A percentile compares a stretch with the other conserved stretches of the same genome.
phyloP scores from a whole-genome alignment of 2,888 invertebrate species.

The Atherix ibis region DNA sequence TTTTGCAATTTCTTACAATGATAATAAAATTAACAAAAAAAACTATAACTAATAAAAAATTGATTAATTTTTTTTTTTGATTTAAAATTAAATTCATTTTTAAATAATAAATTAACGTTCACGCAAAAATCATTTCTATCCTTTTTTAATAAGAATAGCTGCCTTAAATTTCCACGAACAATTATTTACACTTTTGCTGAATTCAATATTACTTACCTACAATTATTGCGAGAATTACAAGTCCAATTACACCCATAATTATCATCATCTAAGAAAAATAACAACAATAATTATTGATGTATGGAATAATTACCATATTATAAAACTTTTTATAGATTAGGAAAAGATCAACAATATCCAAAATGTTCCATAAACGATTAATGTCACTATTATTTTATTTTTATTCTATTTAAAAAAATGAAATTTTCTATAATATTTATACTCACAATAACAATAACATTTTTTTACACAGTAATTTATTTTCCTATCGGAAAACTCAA shows the following conservation, averaged over 20 bases:
- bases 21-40: slow-evolving; percentile 1
- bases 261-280: slow-evolving; percentile 63
- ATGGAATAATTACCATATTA: not conserved
- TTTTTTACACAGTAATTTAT: no score
- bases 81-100: not conserved
- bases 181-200: no score
- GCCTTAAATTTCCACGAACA: no score
- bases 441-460: no score
- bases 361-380: no score
- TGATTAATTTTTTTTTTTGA: not conserved
- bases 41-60: not conserved
- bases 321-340: not conserved
- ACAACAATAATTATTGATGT: not conserved
- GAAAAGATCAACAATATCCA: not conserved
- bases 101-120: not conserved
- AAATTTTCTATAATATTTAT: no score
- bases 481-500: no score
- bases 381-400: no score
- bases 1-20: slow-evolving; percentile 3
- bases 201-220: slow-evolving; percentile 77
- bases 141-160: not conserved
- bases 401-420: no score
- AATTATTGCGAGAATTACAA: slow-evolving; percentile 68
- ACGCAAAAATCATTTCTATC: not conserved
- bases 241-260: slow-evolving; percentile 71